Base-by-base conservation (phyloP, 2,797 vertebrate genomes). In the Xyrichtys novacula region DNA sequence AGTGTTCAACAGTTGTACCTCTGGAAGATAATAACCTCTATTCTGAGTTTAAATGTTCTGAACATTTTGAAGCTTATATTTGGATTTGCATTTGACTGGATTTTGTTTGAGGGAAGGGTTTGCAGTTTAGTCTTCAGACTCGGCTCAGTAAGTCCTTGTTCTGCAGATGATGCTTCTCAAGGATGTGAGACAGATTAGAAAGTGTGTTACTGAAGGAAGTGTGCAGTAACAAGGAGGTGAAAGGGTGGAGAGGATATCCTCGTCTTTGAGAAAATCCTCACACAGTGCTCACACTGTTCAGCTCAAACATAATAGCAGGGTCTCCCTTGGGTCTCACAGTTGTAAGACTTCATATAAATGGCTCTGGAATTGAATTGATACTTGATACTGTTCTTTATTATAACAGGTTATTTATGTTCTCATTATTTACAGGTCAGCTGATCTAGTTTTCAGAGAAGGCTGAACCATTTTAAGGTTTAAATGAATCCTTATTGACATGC, bases 161-260 rank as follows among this genome's bases (percentile, higher is more conserved):
- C 69, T 59, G 54, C 80, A 83, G 78, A 72, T 80, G 80, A 84
- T 28, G 64, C 78, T 43, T 50, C 6, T 11, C 49, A 9, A 59
- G 22, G 34, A 52, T 7, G 42, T 43, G 40, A 52, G 14, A 4
- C 50, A 66, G 74, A 88, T 81, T 82, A 85, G 58, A 79, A 66
- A 69, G 38, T 23, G 66, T 29, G 58, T 43, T 50, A 62, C 69
- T 65, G 74, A 78, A 40, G 71, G 65, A 77, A 31, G 54, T 61
- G 22, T 42, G 58, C 55, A 65, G 72, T 42, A 49, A 59, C 46
- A 17, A n/a, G 46, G 70, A 70, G 71, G 69, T 81, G 60, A 57
- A 63, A 64, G 84, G 59, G 56, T 46, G 75, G 71, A 74, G 78
- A 84, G 77, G 83, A 85, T 85, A 87, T 87, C 82, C 80, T 86